Conservation (phyloP, 64 coral and sea anemone genomes). For the Pachyseris speciosa region DNA sequence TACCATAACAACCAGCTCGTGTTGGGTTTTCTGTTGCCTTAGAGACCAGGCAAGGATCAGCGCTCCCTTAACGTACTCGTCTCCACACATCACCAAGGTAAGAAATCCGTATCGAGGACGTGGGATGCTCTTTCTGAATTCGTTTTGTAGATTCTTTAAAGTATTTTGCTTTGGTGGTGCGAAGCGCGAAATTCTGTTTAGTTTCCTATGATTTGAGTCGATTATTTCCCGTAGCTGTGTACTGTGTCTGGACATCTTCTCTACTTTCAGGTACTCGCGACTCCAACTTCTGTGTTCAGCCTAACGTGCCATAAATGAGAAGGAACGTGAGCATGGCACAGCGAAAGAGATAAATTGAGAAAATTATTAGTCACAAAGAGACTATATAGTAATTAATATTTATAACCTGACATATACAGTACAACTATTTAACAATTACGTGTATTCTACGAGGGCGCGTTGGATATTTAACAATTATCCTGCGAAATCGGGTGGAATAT, state of each 20-base stretch:
- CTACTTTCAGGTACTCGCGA: no score
- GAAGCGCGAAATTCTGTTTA: background rate
- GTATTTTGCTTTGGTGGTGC: constrained; percentile 36
- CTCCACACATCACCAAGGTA: constrained; percentile 86
- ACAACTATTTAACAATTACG: no score
- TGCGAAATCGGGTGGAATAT: no score
- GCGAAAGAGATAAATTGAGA: no score
- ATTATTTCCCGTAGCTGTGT: background rate
- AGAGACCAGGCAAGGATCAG: constrained; percentile 83
- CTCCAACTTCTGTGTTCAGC: background rate
- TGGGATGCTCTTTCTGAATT: constrained; percentile 58
- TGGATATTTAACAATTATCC: no score
- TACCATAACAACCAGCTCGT: constrained; percentile 87
- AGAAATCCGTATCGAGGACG: constrained; percentile 78
- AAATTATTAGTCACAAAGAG: no score
- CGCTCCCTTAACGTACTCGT: constrained; percentile 77
- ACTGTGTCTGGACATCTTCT: background rate
- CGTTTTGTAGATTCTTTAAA: constrained; percentile 49
- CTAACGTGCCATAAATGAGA: no score
- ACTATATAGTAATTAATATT: no score
- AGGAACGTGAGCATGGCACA: no score
- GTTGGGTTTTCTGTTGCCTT: constrained; percentile 69
- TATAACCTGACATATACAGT: no score
- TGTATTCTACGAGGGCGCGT: no score
- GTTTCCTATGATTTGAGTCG: constrained; percentile 14